These are phyloP conservation scores for Lagenorhynchus albirostris DNA, from an alignment of 2,113 vertebrate genomes.

Conservation along the genomic window DNA sequence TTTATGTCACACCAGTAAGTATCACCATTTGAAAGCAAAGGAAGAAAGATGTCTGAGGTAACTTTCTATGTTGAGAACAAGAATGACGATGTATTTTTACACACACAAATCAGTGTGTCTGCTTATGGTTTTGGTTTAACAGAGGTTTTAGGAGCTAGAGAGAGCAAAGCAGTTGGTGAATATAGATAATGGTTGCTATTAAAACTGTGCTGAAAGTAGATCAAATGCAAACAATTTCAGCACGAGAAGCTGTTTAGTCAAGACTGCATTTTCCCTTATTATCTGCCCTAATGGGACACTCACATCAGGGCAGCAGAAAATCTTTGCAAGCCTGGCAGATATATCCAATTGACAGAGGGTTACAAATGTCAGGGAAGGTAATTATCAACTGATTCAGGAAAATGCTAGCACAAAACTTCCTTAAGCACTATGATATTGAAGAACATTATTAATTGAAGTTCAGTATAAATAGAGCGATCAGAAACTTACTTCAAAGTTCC, in stretches of 20 bases:
- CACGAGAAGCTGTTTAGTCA: not conserved
- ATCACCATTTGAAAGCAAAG: not conserved
- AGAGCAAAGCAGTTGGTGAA: not conserved
- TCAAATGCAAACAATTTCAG: not conserved
- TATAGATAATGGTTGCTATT: not conserved
- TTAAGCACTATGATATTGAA: not conserved
- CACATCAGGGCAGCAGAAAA: not conserved
- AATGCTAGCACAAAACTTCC: not conserved
- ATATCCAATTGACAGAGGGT: not conserved
- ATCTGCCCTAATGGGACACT: not conserved
- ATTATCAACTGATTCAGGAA: not conserved
- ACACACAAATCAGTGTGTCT: not conserved
- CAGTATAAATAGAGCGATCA: not conserved
- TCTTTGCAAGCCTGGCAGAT: not conserved
- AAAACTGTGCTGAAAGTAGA: not conserved
- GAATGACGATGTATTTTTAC: not conserved
- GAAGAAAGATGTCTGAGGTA: not conserved
- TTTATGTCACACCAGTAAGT: not conserved
- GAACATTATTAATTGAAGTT: not conserved
- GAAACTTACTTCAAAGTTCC: not conserved
- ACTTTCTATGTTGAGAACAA: not conserved
- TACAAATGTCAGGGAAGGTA: not conserved
- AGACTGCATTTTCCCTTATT: not conserved
- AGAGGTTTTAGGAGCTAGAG: not conserved
- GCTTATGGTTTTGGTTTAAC: not conserved